Percentiles rank a stretch among this genome's conserved stretches.
Conservation (phyloP, 2,797 vertebrate species). For the Myripristis jacobus region DNA sequence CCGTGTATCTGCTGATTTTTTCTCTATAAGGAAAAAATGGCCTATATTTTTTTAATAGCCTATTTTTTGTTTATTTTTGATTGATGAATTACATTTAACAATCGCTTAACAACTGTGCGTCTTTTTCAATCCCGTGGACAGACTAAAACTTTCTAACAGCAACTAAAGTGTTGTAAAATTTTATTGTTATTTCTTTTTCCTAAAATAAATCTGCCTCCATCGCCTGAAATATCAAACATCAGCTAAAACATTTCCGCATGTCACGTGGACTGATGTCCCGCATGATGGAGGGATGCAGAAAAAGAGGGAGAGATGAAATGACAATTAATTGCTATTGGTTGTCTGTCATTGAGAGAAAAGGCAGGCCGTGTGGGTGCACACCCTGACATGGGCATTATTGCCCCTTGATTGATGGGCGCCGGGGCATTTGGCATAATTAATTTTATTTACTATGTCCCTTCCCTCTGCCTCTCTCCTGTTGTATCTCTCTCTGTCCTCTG, state of each 20-base stretch:
- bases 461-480: constrained; percentile 63
- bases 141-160: background rate
- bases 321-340: constrained; percentile 80
- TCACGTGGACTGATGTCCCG: constrained; percentile 43
- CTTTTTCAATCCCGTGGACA: background rate
- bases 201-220: constrained; percentile 27
- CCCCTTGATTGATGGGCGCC: constrained; percentile 81
- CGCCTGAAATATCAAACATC: constrained; percentile 34
- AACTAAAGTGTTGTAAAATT: background rate
- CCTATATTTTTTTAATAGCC: background rate
- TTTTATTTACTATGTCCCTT: constrained; percentile 83
- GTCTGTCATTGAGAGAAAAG: constrained; percentile 73
- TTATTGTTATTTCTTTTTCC: background rate
- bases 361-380: constrained; percentile 72
- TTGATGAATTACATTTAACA: background rate
- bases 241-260: constrained; percentile 28
- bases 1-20: background rate
- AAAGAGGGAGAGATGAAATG: constrained; percentile 67
- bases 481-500: constrained; percentile 44
- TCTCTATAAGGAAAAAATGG: background rate
- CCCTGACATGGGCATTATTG: constrained; percentile 81
- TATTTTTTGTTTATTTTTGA: background rate
- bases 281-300: constrained; percentile 56
- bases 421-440: constrained; percentile 82
- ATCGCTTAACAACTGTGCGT: background rate